phyloP scores from a whole-genome alignment of 2,888 invertebrate genomes.

The Crematogaster levior region DNA sequence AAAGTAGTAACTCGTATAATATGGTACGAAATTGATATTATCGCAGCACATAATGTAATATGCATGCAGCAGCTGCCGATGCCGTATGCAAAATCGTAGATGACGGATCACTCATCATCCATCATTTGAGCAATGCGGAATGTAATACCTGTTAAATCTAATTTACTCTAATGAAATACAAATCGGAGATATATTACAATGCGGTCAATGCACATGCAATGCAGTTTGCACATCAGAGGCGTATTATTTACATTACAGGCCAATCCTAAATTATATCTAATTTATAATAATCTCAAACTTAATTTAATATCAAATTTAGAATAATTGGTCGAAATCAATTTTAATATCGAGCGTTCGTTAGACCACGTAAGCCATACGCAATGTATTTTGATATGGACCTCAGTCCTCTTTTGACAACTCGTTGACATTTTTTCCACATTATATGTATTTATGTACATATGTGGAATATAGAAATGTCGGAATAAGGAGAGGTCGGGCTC shows the following conservation, averaged over 20 bases:
- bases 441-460: too few species aligned
- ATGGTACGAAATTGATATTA: slow-evolving; percentile 25
- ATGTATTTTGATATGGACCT: not conserved
- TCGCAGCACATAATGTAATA: not conserved
- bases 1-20: not conserved
- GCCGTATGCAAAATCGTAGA: slow-evolving; percentile 46
- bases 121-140: slow-evolving; percentile 34
- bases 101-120: slow-evolving; percentile 47
- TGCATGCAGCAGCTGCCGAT: slow-evolving; percentile 26
- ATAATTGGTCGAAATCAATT: not conserved
- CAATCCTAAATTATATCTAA: not conserved
- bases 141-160: slow-evolving; percentile 38
- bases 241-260: not conserved
- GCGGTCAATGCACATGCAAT: too few species aligned
- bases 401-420: not conserved
- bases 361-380: too few species aligned
- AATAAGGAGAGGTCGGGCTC: slow-evolving; percentile 27
- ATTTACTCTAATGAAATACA: slow-evolving; percentile 45
- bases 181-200: slow-evolving; percentile 19
- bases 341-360: not conserved
- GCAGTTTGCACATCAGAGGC: slow-evolving; percentile 42
- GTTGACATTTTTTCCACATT: not conserved
- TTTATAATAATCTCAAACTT: too few species aligned
- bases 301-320: not conserved
- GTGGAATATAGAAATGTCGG: too few species aligned